Conservation (phyloP, 2,797 vertebrate species). For the Hyperoplus immaculatus region DNA sequence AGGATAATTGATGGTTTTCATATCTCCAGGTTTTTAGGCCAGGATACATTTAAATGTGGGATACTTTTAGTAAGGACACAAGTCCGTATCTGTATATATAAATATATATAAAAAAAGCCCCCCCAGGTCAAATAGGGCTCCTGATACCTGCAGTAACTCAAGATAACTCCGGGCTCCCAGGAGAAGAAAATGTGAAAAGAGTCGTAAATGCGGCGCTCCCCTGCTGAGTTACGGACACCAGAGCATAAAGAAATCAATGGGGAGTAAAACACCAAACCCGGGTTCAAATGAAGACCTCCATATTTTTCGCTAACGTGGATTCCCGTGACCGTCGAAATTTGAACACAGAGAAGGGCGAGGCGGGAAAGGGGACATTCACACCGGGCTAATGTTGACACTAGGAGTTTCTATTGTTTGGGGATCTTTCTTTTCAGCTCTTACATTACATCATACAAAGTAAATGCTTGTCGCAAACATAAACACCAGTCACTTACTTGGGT, state of each 20-base stretch:
- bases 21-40: background rate
- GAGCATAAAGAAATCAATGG: conserved; percentile 58
- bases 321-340: conserved; percentile 43
- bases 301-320: conserved; percentile 54
- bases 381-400: conserved; percentile 29
- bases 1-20: background rate
- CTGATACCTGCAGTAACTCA: conserved; percentile 24
- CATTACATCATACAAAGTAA: conserved; percentile 10
- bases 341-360: conserved; percentile 28
- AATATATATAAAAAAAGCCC: background rate
- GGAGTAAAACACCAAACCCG: conserved; percentile 41
- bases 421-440: conserved; percentile 15
- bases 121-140: background rate
- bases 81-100: background rate
- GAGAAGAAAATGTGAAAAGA: conserved; percentile 44
- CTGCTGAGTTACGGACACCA: conserved; percentile 55
- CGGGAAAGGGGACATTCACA: conserved; percentile 22
- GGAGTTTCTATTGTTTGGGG: conserved; percentile 34
- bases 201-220: conserved; percentile 63
- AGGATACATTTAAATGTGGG: background rate
- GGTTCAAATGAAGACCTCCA: conserved; percentile 49
- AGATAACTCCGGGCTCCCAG: conserved; percentile 3
- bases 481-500: conserved; percentile 11
- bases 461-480: background rate
- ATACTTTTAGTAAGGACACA: background rate